Conservation (phyloP, 2,113 vertebrate genomes). For the Raphicerus campestris region DNA sequence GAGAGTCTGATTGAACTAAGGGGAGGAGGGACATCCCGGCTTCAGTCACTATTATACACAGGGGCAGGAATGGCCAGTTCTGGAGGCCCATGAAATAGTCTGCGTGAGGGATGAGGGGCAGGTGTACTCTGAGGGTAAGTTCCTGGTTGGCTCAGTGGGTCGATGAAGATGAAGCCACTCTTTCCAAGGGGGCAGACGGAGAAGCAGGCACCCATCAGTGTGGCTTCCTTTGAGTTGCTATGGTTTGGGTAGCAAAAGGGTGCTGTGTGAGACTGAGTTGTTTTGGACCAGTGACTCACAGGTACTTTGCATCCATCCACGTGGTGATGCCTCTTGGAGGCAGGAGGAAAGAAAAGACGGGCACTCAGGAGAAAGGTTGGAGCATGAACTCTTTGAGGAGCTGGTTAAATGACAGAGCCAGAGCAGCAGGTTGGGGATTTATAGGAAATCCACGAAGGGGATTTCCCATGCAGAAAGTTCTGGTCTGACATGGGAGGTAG, state of each 20-base stretch:
- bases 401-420: background rate
- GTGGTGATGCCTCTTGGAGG: background rate
- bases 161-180: background rate
- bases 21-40: background rate
- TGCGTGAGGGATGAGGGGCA: background rate
- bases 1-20: background rate
- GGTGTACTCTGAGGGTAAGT: background rate
- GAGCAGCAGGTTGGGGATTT: background rate
- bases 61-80: background rate
- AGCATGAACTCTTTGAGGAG: background rate
- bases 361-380: background rate
- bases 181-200: background rate
- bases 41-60: background rate
- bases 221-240: background rate
- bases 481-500: background rate
- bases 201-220: background rate
- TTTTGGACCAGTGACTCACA: background rate
- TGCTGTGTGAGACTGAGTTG: background rate
- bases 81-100: background rate
- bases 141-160: background rate
- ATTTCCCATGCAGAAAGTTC: background rate
- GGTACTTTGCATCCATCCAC: background rate
- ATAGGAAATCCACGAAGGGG: background rate
- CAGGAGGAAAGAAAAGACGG: background rate
- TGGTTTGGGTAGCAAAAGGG: background rate